These are phyloP conservation scores for Clarias pachynema DNA, from an alignment of 2,797 vertebrate genomes.

Conservation along the genomic window DNA sequence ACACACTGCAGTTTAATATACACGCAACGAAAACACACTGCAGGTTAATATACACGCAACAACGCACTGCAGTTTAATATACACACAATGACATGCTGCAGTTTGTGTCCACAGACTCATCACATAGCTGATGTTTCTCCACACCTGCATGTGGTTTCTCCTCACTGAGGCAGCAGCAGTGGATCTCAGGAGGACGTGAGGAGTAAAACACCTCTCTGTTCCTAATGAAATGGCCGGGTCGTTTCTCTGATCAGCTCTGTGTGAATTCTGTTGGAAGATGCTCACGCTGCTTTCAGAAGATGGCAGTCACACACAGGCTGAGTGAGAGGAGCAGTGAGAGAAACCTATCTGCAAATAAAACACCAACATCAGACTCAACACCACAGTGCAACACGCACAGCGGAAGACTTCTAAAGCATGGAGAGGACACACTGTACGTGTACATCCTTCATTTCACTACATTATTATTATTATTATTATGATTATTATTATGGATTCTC, in stretches of 20 bases:
- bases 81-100: neutral
- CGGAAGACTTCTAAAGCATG: too few species aligned
- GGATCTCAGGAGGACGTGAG: neutral
- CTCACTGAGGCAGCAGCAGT: neutral
- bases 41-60: neutral
- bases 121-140: neutral
- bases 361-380: neutral
- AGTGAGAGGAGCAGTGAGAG: neutral
- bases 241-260: neutral
- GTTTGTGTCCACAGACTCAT: neutral
- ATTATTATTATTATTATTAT: neutral
- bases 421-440: too few species aligned
- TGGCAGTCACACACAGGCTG: conserved; percentile 25
- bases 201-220: neutral
- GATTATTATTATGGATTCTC: neutral
- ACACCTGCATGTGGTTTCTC: neutral
- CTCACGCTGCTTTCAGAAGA: conserved; percentile 33
- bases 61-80: neutral
- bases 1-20: neutral
- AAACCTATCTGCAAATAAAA: neutral
- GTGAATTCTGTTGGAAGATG: neutral
- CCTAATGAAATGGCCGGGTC: neutral
- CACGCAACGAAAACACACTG: neutral
- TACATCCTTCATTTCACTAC: too few species aligned
- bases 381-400: neutral